Percentiles rank a stretch among this genome's conserved stretches.
Evolutionary conservation across 2,797 vertebrate species (phyloP).

Genomic region (Ambastaia sidthimunki): DNA sequence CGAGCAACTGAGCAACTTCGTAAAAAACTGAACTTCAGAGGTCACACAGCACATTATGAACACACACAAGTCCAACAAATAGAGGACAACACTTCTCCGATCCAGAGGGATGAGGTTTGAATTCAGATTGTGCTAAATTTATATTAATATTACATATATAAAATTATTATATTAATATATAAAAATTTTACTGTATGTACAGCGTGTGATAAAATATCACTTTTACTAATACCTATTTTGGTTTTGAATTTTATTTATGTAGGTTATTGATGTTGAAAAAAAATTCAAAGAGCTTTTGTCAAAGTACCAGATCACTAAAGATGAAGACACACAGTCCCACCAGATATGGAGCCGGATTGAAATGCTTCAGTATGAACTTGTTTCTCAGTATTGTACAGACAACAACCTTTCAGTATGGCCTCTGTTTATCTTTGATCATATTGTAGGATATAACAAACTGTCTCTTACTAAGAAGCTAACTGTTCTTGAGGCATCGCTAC

Average conservation of each 20-base stretch:
- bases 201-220: neutral
- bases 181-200: neutral
- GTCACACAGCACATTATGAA: conserved; percentile 24
- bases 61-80: conserved; percentile 42
- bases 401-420: conserved; percentile 30
- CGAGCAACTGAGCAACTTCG: conserved; percentile 26
- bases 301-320: conserved; percentile 49
- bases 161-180: too few relatives aligned
- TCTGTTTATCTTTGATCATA: conserved; percentile 47
- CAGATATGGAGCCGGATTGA: conserved; percentile 49
- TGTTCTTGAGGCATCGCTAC: conserved; percentile 47
- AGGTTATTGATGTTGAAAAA: conserved; percentile 42
- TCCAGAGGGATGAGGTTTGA: conserved; percentile 44
- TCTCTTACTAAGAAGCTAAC: conserved; percentile 56
- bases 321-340: conserved; percentile 14
- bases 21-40: conserved; percentile 43
- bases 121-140: neutral
- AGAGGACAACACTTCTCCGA: conserved; percentile 43
- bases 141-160: too few relatives aligned
- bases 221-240: neutral
- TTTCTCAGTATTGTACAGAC: conserved; percentile 42
- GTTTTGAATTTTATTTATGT: neutral
- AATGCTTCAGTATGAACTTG: conserved; percentile 47
- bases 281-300: conserved; percentile 41
- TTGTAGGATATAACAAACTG: conserved; percentile 39